phyloP scores from a whole-genome alignment of 2,888 invertebrate species.

The Netelia virgata region DNA sequence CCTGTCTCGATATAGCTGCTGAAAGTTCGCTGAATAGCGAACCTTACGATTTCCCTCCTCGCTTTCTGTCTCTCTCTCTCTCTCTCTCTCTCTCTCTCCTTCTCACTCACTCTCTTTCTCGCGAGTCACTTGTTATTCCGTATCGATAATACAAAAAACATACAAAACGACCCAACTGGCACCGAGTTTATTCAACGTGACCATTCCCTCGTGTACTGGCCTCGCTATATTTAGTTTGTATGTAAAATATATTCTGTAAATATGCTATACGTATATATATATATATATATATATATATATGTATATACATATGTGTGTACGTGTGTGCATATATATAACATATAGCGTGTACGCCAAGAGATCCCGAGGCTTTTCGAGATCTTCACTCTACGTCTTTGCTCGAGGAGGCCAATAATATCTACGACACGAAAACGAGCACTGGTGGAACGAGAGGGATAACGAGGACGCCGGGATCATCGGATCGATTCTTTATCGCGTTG shows the following conservation, averaged over 20 bases:
- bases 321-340: neutral
- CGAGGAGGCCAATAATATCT: slow-evolving; percentile 46
- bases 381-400: slow-evolving; percentile 47
- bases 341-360: slow-evolving; percentile 34
- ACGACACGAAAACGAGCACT: slow-evolving; percentile 37
- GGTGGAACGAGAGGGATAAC: slow-evolving; percentile 64
- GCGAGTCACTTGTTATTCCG: slow-evolving; percentile 55
- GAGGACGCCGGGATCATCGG: slow-evolving; percentile 67
- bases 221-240: slow-evolving; percentile 62
- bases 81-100: neutral
- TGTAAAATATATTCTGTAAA: slow-evolving; percentile 48
- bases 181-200: slow-evolving; percentile 65
- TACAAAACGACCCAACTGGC: slow-evolving; percentile 32
- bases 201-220: slow-evolving; percentile 50
- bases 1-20: neutral
- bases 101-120: neutral
- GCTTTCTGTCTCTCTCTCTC: neutral
- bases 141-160: slow-evolving; percentile 61
- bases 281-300: neutral
- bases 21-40: slow-evolving; percentile 20
- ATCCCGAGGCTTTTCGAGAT: slow-evolving; percentile 56
- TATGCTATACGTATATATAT: neutral
- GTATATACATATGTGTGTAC: neutral
- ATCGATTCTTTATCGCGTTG: slow-evolving; percentile 69
- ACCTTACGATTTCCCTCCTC: no score